Evolutionary conservation across 2,113 vertebrate species (phyloP).

Genomic region (Poecile atricapillus): DNA sequence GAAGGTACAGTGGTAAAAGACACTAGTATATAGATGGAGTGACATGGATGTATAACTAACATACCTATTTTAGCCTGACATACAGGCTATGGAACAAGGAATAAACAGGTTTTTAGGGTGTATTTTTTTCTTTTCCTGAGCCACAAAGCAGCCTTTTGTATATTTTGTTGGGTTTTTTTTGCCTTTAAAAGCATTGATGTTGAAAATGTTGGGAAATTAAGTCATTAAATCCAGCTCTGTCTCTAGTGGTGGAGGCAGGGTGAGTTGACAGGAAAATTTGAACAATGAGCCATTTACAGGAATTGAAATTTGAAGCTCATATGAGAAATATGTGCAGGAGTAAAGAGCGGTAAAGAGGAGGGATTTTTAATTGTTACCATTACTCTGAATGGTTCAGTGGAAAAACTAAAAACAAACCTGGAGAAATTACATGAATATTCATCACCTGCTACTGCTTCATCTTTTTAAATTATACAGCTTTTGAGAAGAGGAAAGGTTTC

Average conservation of each 20-base stretch:
- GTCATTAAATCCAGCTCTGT: not conserved
- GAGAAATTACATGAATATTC: not conserved
- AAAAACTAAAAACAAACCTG: not conserved
- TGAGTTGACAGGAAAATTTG: not conserved
- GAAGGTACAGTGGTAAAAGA: not conserved
- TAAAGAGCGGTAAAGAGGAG: not conserved
- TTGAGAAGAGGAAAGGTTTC: not conserved
- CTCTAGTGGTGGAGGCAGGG: not conserved
- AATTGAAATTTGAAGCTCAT: constrained; percentile 3
- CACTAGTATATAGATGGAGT: not conserved
- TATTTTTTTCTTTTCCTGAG: not conserved
- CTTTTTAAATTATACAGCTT: not conserved
- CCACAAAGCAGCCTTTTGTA: not conserved
- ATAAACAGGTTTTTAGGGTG: not conserved
- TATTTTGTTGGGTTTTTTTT: not conserved
- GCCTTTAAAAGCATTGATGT: not conserved
- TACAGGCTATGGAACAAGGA: not conserved
- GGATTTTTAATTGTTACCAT: not conserved
- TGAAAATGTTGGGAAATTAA: not conserved
- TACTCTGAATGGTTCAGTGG: not conserved
- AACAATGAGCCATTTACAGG: not conserved
- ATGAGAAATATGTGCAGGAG: not conserved
- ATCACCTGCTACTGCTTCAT: not conserved
- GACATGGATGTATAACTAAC: not conserved
- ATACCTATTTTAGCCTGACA: not conserved